Percentiles rank a stretch among this genome's conserved stretches.
phyloP scores from a whole-genome alignment of 2,888 invertebrate genomes.

The Ryuthela nishihirai region DNA sequence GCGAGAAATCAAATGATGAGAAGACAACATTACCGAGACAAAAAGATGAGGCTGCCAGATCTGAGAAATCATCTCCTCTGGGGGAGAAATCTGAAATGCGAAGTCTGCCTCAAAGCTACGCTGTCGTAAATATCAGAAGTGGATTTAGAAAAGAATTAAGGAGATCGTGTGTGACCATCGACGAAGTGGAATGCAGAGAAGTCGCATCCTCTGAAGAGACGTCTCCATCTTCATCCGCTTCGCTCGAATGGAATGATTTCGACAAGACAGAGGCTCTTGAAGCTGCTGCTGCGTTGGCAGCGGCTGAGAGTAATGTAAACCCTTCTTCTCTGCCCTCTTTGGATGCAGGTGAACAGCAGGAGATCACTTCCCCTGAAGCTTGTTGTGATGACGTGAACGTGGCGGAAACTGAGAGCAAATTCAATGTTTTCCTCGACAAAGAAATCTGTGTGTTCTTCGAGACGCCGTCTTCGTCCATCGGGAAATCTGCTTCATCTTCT shows the following conservation, averaged over 20 bases:
- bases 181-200: conserved; percentile 29
- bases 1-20: no score
- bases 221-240: conserved; percentile 28
- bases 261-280: conserved; percentile 23
- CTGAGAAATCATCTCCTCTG: no score
- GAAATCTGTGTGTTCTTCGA: conserved; percentile 34
- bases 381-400: conserved; percentile 23
- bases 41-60: no score
- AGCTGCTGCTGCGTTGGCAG: background rate
- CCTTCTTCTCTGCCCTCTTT: background rate
- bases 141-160: no score
- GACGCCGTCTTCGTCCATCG: conserved; percentile 23
- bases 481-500: conserved; percentile 30
- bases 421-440: conserved; percentile 25
- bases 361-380: conserved; percentile 2
- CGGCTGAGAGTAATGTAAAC: conserved; percentile 1
- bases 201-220: conserved; percentile 31
- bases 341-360: background rate
- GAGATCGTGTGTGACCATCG: conserved; percentile 31
- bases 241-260: conserved; percentile 34
- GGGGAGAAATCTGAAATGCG: no score
- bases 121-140: no score
- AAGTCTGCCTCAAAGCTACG: no score
- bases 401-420: conserved; percentile 22
- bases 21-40: no score